A percentile compares a stretch with the other conserved stretches of the same genome.
phyloP scores from a whole-genome alignment of 2,797 vertebrate genomes.

The Alosa sapidissima region DNA sequence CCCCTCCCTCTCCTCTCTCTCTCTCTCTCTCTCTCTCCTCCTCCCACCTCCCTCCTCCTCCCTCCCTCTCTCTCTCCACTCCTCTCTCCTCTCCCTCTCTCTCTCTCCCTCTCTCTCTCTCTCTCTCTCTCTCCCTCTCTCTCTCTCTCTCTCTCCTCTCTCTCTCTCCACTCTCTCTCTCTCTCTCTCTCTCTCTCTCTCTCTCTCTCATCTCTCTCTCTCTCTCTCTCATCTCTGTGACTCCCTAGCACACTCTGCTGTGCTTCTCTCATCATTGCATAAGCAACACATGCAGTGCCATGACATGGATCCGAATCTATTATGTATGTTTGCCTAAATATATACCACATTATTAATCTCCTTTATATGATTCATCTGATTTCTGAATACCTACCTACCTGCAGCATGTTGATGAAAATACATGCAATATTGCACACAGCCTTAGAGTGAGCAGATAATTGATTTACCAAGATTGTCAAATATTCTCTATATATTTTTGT shows the following conservation, averaged over 20 bases:
- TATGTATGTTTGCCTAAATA: neutral
- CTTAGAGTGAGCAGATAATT: neutral
- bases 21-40: neutral
- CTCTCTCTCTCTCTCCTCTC: too few relatives aligned
- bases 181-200: too few relatives aligned
- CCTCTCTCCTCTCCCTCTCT: too few relatives aligned
- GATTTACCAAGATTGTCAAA: neutral
- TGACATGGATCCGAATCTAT: neutral
- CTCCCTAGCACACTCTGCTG: conserved; percentile 22
- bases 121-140: too few relatives aligned
- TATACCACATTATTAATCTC: neutral
- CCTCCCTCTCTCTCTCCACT: neutral
- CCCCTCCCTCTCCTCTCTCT: neutral
- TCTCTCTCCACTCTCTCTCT: too few relatives aligned
- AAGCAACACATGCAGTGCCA: neutral
- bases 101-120: too few relatives aligned
- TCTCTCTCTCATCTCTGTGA: neutral
- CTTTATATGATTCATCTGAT: neutral
- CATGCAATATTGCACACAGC: neutral
- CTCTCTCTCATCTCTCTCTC: too few relatives aligned
- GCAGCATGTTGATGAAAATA: neutral
- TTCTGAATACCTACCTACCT: neutral
- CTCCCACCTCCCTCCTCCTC: too few relatives aligned
- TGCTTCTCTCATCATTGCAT: neutral
- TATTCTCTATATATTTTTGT: neutral